A percentile compares a stretch with the other conserved stretches of the same genome.
Conservation (phyloP, 2,888 invertebrate genomes). For the Melanotus villosus region DNA sequence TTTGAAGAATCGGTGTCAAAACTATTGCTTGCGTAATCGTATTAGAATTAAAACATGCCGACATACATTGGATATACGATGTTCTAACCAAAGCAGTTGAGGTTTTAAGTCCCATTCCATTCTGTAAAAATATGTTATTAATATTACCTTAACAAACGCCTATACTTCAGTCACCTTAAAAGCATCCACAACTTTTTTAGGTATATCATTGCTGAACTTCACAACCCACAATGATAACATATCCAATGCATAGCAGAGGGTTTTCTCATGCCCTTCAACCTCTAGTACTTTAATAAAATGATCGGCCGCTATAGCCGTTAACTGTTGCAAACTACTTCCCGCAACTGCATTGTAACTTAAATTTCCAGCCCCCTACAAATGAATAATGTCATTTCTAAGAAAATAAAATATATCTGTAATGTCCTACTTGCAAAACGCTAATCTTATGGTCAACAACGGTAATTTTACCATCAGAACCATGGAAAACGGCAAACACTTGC, state of each 20-base stretch:
- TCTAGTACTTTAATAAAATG: conserved; percentile 85
- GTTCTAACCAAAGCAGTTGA: conserved; percentile 84
- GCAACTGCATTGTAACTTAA: conserved; percentile 79
- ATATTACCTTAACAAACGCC: neutral
- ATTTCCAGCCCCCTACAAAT: conserved; percentile 77
- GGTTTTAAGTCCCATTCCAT: conserved; percentile 82
- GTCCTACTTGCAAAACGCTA: conserved; percentile 81
- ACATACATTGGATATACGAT: conserved; percentile 84
- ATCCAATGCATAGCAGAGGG: conserved; percentile 84
- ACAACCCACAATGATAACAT: conserved; percentile 86
- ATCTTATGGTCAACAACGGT: conserved; percentile 91
- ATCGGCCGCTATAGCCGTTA: conserved; percentile 75
- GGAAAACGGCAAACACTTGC: conserved; percentile 83
- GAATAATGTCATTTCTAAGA: neutral
- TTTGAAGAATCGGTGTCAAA: conserved; percentile 76
- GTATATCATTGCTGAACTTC: conserved; percentile 76
- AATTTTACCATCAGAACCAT: conserved; percentile 92
- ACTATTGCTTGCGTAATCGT: conserved; percentile 68
- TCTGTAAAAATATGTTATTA: conserved; percentile 71
- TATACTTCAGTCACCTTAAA: conserved; percentile 69
- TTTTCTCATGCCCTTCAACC: conserved; percentile 93
- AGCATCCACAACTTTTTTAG: conserved; percentile 76
- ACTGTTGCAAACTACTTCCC: conserved; percentile 71
- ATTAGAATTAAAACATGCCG: conserved; percentile 75
- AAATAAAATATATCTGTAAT: no score